Base-by-base conservation (phyloP, 1,140 invertebrate species). In the Pachypeltis micranthus region DNA sequence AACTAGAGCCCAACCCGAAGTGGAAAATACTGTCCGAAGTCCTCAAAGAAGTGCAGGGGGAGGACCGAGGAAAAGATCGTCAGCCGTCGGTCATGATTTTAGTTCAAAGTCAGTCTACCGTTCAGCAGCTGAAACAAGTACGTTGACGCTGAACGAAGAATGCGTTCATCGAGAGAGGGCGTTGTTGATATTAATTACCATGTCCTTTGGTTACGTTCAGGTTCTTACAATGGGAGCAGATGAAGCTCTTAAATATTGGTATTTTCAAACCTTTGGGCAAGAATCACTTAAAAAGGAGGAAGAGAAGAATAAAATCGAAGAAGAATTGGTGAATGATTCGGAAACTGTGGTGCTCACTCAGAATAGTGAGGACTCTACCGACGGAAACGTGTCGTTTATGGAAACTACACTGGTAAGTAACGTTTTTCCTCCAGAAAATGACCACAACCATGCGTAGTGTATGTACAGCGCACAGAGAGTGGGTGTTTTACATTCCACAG, bases 1-100 rank as follows among this genome's bases (percentile, higher is more conserved):
- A 84, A 60, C 85, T 91, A 34, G 92, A 97, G 78, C 76, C 82
- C 23, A 88, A 85, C 75, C 90, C 93, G 12, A 97, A 98, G 77
- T 97, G 94, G 93, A 77, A 82, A 68, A 84, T 84, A 21, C 74
- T 95, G 10, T 81, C 75, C 51, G 90, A 93, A 75, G 80, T 93
- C 64, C 72, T 95, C n/a, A 73, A 78, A 64, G 91, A 94, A 78
- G 90, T 95, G 69, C 83, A 84, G 55, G 24, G 65, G 44, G 27
- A 62, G 10, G n/a, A 56, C 2, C 23, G 14, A 26, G 25, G 31
- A n/a, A 73, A 78, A 63, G 91, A 94, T 78, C 88, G 93, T 69
- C 83, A 84, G 47, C 25, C 64, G 27, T 65, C 67, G 69, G 80
- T 95, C 66, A 73, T 96, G 23, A 85, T 96, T 67, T 79, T 94